Percentiles rank a stretch among this genome's conserved stretches.
These are phyloP conservation scores for Halichoerus grypus DNA, from an alignment of 2,113 vertebrate species.

Conservation along the genomic window DNA sequence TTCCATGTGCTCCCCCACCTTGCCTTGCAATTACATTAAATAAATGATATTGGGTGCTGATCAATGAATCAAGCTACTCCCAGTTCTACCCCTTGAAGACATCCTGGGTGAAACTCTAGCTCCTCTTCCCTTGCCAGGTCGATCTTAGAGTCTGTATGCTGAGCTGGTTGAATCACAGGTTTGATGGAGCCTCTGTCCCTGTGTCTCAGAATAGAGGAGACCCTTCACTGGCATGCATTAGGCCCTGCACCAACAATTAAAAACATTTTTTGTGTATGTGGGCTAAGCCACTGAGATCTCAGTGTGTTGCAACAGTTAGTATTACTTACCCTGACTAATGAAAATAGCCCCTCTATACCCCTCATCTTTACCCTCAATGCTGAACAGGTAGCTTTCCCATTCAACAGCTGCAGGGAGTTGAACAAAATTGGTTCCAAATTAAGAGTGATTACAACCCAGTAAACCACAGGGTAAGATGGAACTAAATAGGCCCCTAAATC, in stretches of 20 bases:
- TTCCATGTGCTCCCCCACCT: background rate
- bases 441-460: background rate
- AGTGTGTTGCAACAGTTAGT: background rate
- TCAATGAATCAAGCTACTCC: background rate
- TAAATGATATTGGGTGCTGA: background rate
- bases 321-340: background rate
- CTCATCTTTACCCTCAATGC: background rate
- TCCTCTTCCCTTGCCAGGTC: background rate
- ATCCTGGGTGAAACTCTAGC: background rate
- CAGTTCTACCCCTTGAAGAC: background rate
- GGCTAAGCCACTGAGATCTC: background rate
- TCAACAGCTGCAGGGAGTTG: background rate
- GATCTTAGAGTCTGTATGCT: background rate
- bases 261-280: background rate
- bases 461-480: background rate
- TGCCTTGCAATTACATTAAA: background rate
- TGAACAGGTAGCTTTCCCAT: background rate
- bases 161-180: background rate
- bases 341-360: background rate
- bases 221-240: background rate
- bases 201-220: background rate
- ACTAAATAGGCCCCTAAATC: background rate
- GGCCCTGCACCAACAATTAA: background rate
- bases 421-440: conserved; percentile 4
- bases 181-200: background rate